Conservation (phyloP, 2,797 vertebrate genomes). For the Choloepus didactylus region DNA sequence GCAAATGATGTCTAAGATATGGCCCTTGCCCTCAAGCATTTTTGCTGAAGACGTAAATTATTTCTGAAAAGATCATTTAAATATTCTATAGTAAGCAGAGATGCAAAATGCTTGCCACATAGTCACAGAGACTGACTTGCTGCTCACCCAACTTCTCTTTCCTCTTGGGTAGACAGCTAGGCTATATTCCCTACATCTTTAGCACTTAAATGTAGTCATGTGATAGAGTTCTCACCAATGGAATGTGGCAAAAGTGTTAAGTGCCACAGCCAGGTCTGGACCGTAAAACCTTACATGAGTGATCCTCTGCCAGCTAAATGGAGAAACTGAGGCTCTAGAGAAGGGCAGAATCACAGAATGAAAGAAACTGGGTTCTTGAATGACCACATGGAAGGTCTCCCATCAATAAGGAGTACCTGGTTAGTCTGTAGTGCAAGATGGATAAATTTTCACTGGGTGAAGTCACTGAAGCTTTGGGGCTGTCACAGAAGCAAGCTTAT, state of each 20-base stretch:
- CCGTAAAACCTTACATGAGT: background rate
- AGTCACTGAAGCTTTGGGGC: background rate
- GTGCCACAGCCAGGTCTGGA: too few relatives aligned
- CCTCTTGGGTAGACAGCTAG: background rate
- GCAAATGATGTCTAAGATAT: background rate
- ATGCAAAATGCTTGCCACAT: background rate
- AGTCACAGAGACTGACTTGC: background rate
- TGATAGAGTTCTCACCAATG: background rate
- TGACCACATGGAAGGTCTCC: background rate
- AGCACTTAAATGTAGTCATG: too few relatives aligned
- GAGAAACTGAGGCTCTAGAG: background rate
- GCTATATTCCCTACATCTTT: background rate
- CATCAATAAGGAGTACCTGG: background rate
- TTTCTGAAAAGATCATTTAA: background rate
- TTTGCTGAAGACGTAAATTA: background rate
- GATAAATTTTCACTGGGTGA: fast-evolving
- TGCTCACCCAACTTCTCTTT: background rate
- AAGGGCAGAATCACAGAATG: background rate
- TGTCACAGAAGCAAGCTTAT: background rate
- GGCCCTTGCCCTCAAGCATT: background rate
- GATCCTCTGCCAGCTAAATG: background rate
- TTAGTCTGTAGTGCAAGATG: background rate
- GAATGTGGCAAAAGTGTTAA: background rate
- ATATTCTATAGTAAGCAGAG: background rate
- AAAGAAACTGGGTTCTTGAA: background rate